These are phyloP conservation scores for Cephus pulcher DNA, from an alignment of 2,888 invertebrate species.

Conservation along the genomic window DNA sequence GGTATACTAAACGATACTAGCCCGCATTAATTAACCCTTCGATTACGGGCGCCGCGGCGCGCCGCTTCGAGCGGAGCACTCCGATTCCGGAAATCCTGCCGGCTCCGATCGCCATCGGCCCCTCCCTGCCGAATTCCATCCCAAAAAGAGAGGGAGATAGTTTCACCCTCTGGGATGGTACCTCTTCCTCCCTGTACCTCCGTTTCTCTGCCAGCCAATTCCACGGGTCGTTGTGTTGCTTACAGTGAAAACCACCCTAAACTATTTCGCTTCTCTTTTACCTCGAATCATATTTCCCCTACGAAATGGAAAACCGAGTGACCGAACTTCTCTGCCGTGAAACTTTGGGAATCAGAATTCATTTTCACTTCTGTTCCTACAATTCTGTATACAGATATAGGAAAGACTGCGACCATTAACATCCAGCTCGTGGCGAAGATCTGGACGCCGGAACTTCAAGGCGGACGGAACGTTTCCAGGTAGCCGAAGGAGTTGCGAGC, in stretches of 20 bases:
- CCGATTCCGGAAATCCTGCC: constrained; percentile 12
- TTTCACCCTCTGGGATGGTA: not conserved
- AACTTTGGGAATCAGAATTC: not conserved
- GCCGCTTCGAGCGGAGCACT: not conserved
- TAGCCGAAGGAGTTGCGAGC: not conserved
- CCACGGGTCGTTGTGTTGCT: not conserved
- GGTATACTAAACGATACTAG: constrained; percentile 42
- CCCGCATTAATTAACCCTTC: constrained; percentile 44
- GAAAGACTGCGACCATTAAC: not conserved
- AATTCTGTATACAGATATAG: not conserved
- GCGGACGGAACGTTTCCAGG: not conserved
- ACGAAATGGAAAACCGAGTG: not conserved
- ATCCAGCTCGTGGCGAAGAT: not conserved
- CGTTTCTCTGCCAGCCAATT: not conserved
- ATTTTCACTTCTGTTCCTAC: not conserved
- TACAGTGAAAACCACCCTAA: not conserved
- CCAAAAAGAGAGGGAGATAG: not conserved
- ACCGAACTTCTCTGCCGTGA: not conserved
- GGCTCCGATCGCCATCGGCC: not conserved
- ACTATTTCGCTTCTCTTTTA: not conserved
- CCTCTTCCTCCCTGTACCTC: not conserved
- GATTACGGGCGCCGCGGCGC: constrained; percentile 32
- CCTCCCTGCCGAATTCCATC: not conserved
- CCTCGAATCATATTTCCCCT: not conserved
- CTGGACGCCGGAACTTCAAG: not conserved